Base-by-base conservation (phyloP, 2,113 vertebrate species). In the Merops nubicus region DNA sequence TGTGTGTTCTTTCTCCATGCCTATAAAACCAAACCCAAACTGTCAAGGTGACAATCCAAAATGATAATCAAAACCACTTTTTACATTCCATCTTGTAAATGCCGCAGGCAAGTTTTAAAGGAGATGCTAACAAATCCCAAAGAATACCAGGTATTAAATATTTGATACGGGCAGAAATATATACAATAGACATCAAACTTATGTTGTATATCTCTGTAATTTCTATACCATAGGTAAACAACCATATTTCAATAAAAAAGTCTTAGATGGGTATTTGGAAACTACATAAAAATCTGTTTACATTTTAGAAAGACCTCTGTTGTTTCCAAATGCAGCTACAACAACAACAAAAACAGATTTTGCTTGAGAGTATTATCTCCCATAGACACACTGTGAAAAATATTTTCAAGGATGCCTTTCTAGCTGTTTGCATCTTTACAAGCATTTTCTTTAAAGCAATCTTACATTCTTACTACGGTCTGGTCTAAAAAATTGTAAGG, bases 31-130 rank as follows among this genome's bases (percentile, higher is more conserved):
- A 96, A 97, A 96, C 97, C 97, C 96, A 98, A 97, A 98, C 98
- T 98, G 98, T 98, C 98, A 98, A 98, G 97, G 98, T 98, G 98
- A 98, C 98, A 98, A 98, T 98, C 98, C 97, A 98, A 98, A 98
- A 98, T 45, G 97, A 98, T 98, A 98, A 98, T 98, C 98, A 98
- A 98, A 98, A 98, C 96, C 93, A 97, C 97, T 98, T 98, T 98
- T 98, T 97, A 97, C 97, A 98, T 97, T 98, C 96, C 47, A 96
- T 97, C 98, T 98, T 98, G 98, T 98, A 98, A 98, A 89, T 97
- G 98, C 98, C 97, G 38, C 94, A 97, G 98, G 98, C 98, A 98
- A 98, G 96, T 98, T 98, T 98, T 98, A 98, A 98, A 98, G 98
- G 96, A 97, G 98, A 98, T 98, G 97, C 97, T 98, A 98, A 98